Evolutionary conservation across 1,140 invertebrate species (phyloP).

Genomic region (Plectus sambesii): DNA sequence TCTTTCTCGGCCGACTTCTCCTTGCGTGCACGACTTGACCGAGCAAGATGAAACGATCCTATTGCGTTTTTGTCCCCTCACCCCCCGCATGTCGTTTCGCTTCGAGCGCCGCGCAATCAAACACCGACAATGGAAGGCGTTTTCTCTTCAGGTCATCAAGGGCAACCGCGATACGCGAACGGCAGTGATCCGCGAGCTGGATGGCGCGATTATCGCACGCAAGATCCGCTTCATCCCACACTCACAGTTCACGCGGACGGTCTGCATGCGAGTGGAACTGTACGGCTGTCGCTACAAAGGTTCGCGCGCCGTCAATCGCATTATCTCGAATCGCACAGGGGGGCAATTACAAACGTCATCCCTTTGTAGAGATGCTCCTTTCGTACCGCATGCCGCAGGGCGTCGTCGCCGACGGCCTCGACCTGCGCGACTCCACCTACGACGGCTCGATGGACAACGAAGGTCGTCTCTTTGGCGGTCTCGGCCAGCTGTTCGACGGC

Average conservation of each 20-base stretch:
- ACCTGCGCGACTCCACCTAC: constrained; percentile 79
- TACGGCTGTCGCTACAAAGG: constrained; percentile 49
- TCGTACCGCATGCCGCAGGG: constrained; percentile 74
- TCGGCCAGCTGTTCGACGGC: constrained; percentile 79
- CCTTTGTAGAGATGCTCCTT: constrained; percentile 60
- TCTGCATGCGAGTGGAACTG: constrained; percentile 73
- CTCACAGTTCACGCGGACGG: constrained; percentile 65
- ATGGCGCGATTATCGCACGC: constrained; percentile 64
- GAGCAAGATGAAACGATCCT: too few relatives aligned
- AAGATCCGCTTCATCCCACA: constrained; percentile 69
- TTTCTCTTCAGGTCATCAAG: constrained; percentile 56
- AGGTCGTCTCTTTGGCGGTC: constrained; percentile 59
- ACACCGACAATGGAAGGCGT: too few relatives aligned
- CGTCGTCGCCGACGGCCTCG: constrained; percentile 58
- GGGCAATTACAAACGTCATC: constrained; percentile 19
- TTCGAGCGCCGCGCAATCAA: too few relatives aligned
- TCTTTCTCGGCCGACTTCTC: too few relatives aligned
- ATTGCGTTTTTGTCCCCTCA: too few relatives aligned
- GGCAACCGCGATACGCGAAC: constrained; percentile 72
- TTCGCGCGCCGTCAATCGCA: constrained; percentile 7
- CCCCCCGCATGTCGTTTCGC: too few relatives aligned
- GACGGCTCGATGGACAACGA: constrained; percentile 65
- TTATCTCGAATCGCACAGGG: not conserved
- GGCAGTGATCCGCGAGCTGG: constrained; percentile 61
- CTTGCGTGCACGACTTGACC: too few relatives aligned